Conservation (phyloP, 2,888 invertebrate genomes). For the Perizoma affinitatum region DNA sequence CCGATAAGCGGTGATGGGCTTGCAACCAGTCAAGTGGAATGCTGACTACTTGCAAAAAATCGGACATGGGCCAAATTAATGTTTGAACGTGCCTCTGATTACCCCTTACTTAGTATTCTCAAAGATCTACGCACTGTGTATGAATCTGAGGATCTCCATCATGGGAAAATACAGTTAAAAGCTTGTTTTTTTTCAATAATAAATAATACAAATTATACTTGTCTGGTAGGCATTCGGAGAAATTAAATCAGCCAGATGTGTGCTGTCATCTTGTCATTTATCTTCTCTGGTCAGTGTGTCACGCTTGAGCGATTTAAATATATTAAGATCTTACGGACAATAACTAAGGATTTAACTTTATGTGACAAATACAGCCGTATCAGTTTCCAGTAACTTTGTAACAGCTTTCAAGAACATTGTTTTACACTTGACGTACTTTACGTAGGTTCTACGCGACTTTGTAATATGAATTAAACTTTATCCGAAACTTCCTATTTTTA, state of each 20-base stretch:
- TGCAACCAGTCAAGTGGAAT: too few relatives aligned
- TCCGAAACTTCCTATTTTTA: slow-evolving; percentile 10
- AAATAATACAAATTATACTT: too few relatives aligned
- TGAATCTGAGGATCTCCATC: too few relatives aligned
- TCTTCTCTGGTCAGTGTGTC: slow-evolving; percentile 60
- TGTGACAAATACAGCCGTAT: slow-evolving; percentile 28
- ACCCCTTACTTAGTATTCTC: too few relatives aligned
- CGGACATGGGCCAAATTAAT: too few relatives aligned
- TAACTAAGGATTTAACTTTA: slow-evolving; percentile 40
- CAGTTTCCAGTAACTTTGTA: slow-evolving; percentile 12
- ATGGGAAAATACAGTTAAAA: too few relatives aligned
- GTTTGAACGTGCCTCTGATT: too few relatives aligned
- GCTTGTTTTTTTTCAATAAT: too few relatives aligned
- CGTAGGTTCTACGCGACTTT: not conserved
- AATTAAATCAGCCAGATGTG: slow-evolving; percentile 36
- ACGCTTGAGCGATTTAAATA: slow-evolving; percentile 60
- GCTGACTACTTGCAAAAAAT: too few relatives aligned
- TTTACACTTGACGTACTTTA: not conserved
- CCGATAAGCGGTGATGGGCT: too few relatives aligned
- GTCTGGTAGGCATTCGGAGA: slow-evolving; percentile 6
- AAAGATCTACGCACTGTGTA: too few relatives aligned
- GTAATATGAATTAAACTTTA: slow-evolving; percentile 3
- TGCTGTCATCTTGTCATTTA: slow-evolving; percentile 59
- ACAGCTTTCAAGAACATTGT: slow-evolving; percentile 14
- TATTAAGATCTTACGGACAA: slow-evolving; percentile 48